phyloP scores from a whole-genome alignment of 2,797 vertebrate species.

The Artibeus jamaicensis region DNA sequence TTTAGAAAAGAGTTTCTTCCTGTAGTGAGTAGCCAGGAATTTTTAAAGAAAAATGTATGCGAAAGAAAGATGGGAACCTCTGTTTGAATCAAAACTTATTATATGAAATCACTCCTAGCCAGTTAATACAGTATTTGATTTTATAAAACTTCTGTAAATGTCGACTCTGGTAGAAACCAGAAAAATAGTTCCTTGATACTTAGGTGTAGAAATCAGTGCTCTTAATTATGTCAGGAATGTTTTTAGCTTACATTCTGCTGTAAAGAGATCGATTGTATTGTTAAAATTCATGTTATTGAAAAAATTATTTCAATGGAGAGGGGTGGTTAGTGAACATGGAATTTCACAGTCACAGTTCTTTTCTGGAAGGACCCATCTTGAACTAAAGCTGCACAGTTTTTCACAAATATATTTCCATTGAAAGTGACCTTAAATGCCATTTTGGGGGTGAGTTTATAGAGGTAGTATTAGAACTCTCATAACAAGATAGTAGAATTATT shows the following conservation, averaged over 20 bases:
- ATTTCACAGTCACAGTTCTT: not conserved
- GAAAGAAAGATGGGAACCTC: not conserved
- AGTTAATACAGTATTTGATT: not conserved
- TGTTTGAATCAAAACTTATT: constrained; percentile 9
- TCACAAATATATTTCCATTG: not conserved
- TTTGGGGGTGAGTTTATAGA: not conserved
- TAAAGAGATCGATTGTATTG: not conserved
- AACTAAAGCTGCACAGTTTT: not conserved
- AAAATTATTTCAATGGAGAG: not conserved
- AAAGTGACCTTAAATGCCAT: not conserved
- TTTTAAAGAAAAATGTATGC: constrained; percentile 1
- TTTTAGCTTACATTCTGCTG: not conserved
- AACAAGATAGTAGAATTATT: not conserved
- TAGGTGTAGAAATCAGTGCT: not conserved
- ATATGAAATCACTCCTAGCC: not conserved
- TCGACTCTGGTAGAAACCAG: not conserved
- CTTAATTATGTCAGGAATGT: not conserved
- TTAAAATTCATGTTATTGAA: not conserved
- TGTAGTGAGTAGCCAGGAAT: not conserved
- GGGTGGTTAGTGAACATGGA: not conserved
- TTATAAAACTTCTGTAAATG: constrained; percentile 14
- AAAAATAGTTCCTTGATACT: not conserved
- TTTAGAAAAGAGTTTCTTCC: constrained; percentile 7
- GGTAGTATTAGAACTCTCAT: not conserved
- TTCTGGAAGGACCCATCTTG: not conserved